Percentiles rank a stretch among this genome's conserved stretches.
Conservation (phyloP, 2,113 vertebrate species). For the Tragelaphus scriptus region DNA sequence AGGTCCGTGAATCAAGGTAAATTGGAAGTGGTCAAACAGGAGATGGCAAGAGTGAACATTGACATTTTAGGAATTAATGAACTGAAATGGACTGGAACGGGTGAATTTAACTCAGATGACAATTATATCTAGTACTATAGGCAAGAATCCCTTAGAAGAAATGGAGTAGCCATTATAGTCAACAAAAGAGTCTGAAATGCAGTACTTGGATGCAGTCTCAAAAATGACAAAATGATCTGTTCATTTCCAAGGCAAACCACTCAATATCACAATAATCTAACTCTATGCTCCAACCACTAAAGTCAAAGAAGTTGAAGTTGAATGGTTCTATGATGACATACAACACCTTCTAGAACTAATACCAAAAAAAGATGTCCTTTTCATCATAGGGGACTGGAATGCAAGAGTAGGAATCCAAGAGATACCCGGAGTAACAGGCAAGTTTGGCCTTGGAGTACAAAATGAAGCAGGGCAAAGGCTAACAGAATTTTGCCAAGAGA, state of each 20-base stretch:
- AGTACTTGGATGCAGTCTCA: not conserved
- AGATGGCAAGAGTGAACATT: not conserved
- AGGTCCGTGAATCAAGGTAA: not conserved
- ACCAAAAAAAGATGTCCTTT: not conserved
- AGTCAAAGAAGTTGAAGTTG: not conserved
- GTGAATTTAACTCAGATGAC: not conserved
- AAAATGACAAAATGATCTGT: not conserved
- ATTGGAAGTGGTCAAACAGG: not conserved
- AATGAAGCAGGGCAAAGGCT: not conserved
- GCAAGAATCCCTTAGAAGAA: not conserved
- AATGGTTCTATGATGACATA: not conserved
- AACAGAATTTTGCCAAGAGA: not conserved
- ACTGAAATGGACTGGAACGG: not conserved
- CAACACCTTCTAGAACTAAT: not conserved
- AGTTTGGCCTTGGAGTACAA: not conserved
- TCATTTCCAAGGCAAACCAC: not conserved
- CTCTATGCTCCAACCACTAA: not conserved
- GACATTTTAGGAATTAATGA: not conserved
- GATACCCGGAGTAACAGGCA: rapidly evolving
- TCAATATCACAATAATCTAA: not conserved
- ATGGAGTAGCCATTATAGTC: not conserved
- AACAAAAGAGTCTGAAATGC: not conserved
- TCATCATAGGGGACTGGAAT: not conserved
- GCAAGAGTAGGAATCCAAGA: not conserved
- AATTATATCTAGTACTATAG: not conserved